A percentile compares a stretch with the other conserved stretches of the same genome.
These are phyloP conservation scores for Ciconia stormi DNA, from an alignment of 2,113 vertebrate species.

Conservation along the genomic window DNA sequence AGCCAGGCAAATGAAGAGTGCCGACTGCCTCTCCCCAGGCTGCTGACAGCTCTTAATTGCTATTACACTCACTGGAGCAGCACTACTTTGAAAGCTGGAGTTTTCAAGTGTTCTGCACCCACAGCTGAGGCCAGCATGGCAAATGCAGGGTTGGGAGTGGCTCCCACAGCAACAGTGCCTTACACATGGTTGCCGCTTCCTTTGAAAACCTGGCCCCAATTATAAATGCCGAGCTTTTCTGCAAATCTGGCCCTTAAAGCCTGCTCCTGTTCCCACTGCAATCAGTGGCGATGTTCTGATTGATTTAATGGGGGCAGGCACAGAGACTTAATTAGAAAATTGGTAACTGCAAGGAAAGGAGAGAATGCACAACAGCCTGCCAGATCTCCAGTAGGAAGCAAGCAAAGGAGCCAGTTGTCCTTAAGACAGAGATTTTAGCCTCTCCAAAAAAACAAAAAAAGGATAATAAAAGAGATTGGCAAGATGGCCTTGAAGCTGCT, in stretches of 20 bases:
- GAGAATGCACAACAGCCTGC: neutral
- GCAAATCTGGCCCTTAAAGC: neutral
- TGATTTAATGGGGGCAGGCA: constrained; percentile 36
- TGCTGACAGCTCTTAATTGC: neutral
- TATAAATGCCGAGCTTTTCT: neutral
- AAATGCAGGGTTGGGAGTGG: neutral
- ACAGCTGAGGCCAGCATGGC: neutral
- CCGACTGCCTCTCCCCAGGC: neutral
- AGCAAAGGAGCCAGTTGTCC: neutral
- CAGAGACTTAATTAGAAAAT: constrained; percentile 54
- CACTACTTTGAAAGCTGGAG: neutral
- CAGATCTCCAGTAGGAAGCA: neutral
- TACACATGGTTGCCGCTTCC: neutral
- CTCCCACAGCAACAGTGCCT: neutral
- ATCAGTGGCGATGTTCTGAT: neutral
- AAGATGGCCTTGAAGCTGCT: neutral
- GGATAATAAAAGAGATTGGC: neutral
- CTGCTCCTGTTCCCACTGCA: neutral
- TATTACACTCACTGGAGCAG: neutral
- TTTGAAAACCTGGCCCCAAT: neutral
- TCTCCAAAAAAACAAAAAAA: neutral
- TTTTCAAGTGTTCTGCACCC: neutral
- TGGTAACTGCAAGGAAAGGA: constrained; percentile 22
- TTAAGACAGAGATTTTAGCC: neutral
- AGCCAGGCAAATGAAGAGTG: neutral